These are phyloP conservation scores for Drosophila yakuba DNA, from an alignment of 1,140 invertebrate genomes.

Conservation along the genomic window DNA sequence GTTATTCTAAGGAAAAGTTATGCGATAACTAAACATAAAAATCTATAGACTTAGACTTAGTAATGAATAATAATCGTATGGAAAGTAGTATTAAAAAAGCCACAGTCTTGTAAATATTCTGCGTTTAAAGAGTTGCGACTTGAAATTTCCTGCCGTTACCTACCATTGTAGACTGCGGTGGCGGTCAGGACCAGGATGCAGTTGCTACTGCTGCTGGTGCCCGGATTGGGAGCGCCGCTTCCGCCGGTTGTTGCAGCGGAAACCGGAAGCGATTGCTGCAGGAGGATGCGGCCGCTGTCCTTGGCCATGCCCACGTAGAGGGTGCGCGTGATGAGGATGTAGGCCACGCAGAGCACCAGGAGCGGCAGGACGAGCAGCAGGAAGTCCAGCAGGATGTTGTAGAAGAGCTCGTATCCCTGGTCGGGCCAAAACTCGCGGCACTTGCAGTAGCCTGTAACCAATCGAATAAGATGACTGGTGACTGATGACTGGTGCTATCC, in stretches of 20 bases:
- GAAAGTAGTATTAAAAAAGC: no score
- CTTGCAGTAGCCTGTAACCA: slow-evolving; percentile 85
- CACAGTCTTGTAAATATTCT: no score
- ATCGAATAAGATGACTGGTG: no score
- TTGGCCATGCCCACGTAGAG: slow-evolving; percentile 88
- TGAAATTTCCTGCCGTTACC: neutral
- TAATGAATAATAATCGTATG: no score
- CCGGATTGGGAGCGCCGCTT: slow-evolving; percentile 1
- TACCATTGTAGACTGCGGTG: slow-evolving; percentile 50
- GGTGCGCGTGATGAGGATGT: slow-evolving; percentile 90
- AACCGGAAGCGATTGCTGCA: slow-evolving; percentile 7
- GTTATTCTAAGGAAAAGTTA: neutral
- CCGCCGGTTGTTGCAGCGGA: slow-evolving; percentile 1
- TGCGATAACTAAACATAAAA: no score
- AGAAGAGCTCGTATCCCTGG: slow-evolving; percentile 87
- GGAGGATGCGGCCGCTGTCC: slow-evolving; percentile 18
- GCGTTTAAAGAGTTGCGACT: no score
- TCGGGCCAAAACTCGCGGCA: slow-evolving; percentile 90
- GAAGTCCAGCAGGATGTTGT: slow-evolving; percentile 91
- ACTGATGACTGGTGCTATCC: no score
- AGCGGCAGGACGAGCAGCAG: slow-evolving; percentile 90
- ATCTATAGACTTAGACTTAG: no score
- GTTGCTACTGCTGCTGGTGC: slow-evolving; percentile 46
- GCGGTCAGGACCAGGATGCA: slow-evolving; percentile 58
- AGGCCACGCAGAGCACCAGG: slow-evolving; percentile 90